phyloP scores from a whole-genome alignment of 2,113 vertebrate genomes.

The Silurus glanis region DNA sequence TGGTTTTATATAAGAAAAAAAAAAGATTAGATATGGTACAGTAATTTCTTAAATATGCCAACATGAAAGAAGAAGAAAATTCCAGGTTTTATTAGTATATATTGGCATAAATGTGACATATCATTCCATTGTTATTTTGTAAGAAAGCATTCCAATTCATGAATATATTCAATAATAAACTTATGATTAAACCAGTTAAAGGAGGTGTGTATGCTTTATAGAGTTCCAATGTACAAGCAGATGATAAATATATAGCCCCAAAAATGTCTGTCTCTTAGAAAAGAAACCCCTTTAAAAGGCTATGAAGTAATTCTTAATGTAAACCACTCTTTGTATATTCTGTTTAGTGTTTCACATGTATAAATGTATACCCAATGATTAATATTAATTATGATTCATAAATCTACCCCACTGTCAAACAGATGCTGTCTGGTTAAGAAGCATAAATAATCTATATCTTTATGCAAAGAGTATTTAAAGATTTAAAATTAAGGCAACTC shows the following conservation, averaged over 20 bases:
- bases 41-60: constrained; percentile 33
- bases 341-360: neutral
- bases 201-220: constrained; percentile 16
- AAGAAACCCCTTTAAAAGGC: neutral
- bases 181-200: constrained; percentile 39
- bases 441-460: neutral
- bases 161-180: constrained; percentile 48
- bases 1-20: constrained; percentile 36
- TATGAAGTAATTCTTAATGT: neutral
- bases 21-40: constrained; percentile 39
- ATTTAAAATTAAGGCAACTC: neutral
- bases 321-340: neutral
- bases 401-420: neutral
- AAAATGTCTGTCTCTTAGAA: neutral
- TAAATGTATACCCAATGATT: neutral
- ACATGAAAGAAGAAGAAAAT: constrained; percentile 11
- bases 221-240: neutral
- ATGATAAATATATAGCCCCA: neutral
- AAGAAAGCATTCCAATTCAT: constrained; percentile 52
- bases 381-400: neutral
- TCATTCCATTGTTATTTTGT: constrained; percentile 55
- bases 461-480: neutral
- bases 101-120: constrained; percentile 44
- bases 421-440: neutral
- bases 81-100: constrained; percentile 41